Evolutionary conservation across 2,888 invertebrate species (phyloP).

Genomic region (Archaeoteleia sp.): DNA sequence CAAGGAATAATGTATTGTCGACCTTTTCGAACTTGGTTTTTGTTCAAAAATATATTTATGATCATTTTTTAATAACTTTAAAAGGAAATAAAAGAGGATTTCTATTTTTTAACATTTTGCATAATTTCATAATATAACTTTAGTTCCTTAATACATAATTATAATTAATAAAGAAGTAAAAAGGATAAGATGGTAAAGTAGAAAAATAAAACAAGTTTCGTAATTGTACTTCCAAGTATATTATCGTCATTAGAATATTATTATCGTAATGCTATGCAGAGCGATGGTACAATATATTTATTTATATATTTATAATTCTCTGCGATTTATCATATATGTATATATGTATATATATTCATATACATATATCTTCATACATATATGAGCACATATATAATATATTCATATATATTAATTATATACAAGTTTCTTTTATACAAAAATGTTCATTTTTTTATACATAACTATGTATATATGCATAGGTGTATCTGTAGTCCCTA

Average conservation of each 20-base stretch:
- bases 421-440: conserved; percentile 71
- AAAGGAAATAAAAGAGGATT: too few species aligned
- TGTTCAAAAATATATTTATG: too few species aligned
- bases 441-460: conserved; percentile 72
- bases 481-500: conserved; percentile 55
- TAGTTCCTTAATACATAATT: too few species aligned
- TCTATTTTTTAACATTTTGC: too few species aligned
- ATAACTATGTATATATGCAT: conserved; percentile 66
- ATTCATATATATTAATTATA: conserved; percentile 71
- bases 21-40: too few species aligned
- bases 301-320: conserved; percentile 61
- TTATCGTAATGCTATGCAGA: conserved; percentile 56
- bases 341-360: conserved; percentile 54
- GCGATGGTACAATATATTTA: conserved; percentile 60
- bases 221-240: conserved; percentile 57
- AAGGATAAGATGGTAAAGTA: too few species aligned
- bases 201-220: conserved; percentile 14
- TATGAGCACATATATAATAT: conserved; percentile 51
- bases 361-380: conserved; percentile 38
- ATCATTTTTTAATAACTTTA: too few species aligned
- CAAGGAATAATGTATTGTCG: too few species aligned
- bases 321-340: conserved; percentile 55
- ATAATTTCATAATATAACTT: too few species aligned
- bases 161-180: too few species aligned
- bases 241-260: conserved; percentile 55